Percentiles rank a stretch among this genome's conserved stretches.
These are phyloP conservation scores for Drosophila pseudoobscura DNA, from an alignment of 1,140 invertebrate species.

Conservation along the genomic window DNA sequence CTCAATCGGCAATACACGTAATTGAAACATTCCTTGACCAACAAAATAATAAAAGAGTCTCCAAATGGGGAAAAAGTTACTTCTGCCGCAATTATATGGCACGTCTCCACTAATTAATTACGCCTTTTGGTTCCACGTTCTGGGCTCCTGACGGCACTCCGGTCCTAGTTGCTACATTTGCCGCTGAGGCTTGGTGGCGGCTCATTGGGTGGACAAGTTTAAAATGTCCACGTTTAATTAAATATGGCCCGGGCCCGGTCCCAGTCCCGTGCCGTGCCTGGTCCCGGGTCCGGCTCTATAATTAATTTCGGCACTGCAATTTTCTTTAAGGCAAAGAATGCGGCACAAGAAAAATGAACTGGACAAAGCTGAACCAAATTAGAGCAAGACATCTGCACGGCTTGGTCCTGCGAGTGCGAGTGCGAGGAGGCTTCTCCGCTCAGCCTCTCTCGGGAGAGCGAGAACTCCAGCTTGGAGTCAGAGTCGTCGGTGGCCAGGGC, in stretches of 20 bases:
- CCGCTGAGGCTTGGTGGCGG: neutral
- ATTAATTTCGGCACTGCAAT: slow-evolving; percentile 79
- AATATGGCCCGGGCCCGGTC: slow-evolving; percentile 60
- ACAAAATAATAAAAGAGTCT: slow-evolving; percentile 64
- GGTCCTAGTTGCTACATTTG: neutral
- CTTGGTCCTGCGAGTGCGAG: slow-evolving; percentile 13
- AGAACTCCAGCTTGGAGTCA: slow-evolving; percentile 4
- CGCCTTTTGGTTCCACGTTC: slow-evolving; percentile 69
- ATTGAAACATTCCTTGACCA: slow-evolving; percentile 78
- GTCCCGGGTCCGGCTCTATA: slow-evolving; percentile 60
- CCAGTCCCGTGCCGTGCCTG: no score
- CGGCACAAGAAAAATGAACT: slow-evolving; percentile 41
- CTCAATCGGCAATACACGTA: slow-evolving; percentile 63
- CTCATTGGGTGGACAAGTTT: slow-evolving; percentile 42
- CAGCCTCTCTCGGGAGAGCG: no score
- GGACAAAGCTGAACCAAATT: slow-evolving; percentile 53
- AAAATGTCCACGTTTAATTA: slow-evolving; percentile 80
- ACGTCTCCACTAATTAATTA: slow-evolving; percentile 80
- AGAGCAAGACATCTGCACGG: slow-evolving; percentile 64
- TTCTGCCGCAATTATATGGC: slow-evolving; percentile 77
- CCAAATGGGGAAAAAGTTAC: slow-evolving; percentile 67
- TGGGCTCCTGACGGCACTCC: slow-evolving; percentile 10
- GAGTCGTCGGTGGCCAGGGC: slow-evolving; percentile 52
- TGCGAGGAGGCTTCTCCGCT: neutral
- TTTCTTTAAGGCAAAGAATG: slow-evolving; percentile 76